Conservation (phyloP, 2,888 invertebrate species). For the Euplagia quadripunctaria region DNA sequence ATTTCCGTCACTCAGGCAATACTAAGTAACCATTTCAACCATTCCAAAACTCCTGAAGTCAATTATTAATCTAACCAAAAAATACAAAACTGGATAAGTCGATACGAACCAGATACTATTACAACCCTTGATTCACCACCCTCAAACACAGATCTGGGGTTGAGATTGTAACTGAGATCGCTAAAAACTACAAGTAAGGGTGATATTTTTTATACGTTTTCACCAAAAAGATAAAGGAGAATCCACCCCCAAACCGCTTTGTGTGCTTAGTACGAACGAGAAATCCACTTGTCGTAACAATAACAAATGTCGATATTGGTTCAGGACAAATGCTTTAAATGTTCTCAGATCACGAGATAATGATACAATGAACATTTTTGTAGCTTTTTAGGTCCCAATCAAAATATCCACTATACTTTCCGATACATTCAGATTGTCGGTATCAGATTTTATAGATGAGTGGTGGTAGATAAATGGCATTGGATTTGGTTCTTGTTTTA, state of each 20-base stretch:
- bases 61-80: slow-evolving; percentile 3
- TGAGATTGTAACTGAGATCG: slow-evolving; percentile 22
- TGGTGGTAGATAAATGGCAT: not conserved
- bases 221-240: slow-evolving; percentile 30
- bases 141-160: slow-evolving; percentile 24
- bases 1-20: not conserved
- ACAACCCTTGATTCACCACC: slow-evolving; percentile 22
- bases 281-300: slow-evolving; percentile 43
- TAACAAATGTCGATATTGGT: slow-evolving; percentile 40
- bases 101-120: slow-evolving; percentile 29
- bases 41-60: not conserved
- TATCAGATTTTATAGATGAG: slow-evolving; percentile 14
- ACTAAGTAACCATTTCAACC: not conserved
- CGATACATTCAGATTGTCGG: not conserved
- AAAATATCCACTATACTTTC: not conserved
- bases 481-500: not conserved
- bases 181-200: slow-evolving; percentile 17
- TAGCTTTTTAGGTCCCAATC: not conserved
- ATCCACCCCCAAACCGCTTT: slow-evolving; percentile 30
- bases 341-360: slow-evolving; percentile 41
- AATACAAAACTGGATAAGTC: slow-evolving; percentile 16
- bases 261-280: slow-evolving; percentile 23
- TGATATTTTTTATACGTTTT: slow-evolving; percentile 33
- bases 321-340: slow-evolving; percentile 35
- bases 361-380: slow-evolving; percentile 23